Conservation (phyloP, 2,113 vertebrate species). For the Chroicocephalus ridibundus region DNA sequence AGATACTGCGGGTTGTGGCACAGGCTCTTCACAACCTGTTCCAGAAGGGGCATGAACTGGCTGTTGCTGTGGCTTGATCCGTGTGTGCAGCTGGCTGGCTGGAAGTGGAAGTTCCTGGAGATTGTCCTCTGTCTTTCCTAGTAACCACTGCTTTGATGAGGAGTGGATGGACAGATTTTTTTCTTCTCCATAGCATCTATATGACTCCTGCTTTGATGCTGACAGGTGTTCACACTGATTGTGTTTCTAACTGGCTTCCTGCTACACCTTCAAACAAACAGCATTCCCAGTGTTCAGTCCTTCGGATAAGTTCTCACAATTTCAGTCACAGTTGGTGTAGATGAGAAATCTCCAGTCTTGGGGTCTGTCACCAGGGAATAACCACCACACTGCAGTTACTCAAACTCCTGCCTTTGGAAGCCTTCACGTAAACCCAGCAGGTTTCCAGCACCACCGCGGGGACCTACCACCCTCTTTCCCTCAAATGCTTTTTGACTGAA, state of each 20-base stretch:
- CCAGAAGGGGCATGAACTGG: not conserved
- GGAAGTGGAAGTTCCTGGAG: not conserved
- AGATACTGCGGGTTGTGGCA: not conserved
- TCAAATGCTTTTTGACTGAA: not conserved
- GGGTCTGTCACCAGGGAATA: not conserved
- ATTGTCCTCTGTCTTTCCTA: not conserved
- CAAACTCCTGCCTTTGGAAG: not conserved
- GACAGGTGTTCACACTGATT: not conserved
- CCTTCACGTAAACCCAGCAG: not conserved
- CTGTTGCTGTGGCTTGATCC: not conserved
- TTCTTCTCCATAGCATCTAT: not conserved
- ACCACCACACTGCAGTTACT: not conserved
- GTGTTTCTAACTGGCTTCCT: not conserved
- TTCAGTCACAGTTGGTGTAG: rapidly evolving
- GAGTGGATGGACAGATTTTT: not conserved
- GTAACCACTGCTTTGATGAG: not conserved
- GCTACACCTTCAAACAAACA: not conserved
- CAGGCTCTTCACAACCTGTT: not conserved
- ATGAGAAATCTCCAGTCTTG: not conserved
- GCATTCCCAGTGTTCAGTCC: not conserved
- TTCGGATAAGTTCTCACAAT: not conserved
- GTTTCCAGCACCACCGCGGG: not conserved
- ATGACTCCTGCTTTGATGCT: not conserved
- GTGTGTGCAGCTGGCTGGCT: not conserved
- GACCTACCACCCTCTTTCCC: not conserved